Conservation (phyloP, 2,113 vertebrate genomes). For the Otolemur garnettii region DNA sequence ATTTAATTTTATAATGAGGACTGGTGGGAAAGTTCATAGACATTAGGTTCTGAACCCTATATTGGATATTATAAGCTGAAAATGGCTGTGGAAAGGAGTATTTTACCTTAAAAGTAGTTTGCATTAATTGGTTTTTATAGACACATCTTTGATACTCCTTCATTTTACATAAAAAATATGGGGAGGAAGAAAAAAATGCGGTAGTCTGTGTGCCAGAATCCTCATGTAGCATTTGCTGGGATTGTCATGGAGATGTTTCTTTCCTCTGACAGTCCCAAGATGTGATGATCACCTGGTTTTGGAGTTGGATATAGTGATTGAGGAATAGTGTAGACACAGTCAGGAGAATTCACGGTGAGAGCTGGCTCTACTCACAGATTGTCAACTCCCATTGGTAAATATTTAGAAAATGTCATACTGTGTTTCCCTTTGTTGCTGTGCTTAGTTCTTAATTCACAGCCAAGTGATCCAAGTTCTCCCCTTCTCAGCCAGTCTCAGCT, state of each 20-base stretch:
- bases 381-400: conserved; percentile 73
- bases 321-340: not conserved
- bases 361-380: conserved; percentile 50
- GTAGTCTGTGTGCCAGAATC: not conserved
- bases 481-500: conserved; percentile 58
- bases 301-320: conserved; percentile 30
- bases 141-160: not conserved
- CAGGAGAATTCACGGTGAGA: conserved; percentile 46
- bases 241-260: conserved; percentile 23
- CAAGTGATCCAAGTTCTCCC: conserved; percentile 44
- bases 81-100: not conserved
- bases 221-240: not conserved
- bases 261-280: conserved; percentile 27
- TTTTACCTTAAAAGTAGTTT: conserved; percentile 56
- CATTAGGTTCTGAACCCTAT: conserved; percentile 9
- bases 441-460: conserved; percentile 77
- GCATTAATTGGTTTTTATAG: not conserved
- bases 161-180: not conserved
- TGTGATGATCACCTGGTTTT: conserved; percentile 2
- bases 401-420: conserved; percentile 73
- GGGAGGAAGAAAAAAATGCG: not conserved
- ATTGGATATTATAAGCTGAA: not conserved
- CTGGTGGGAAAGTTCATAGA: not conserved
- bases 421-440: conserved; percentile 66
- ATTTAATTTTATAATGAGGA: conserved; percentile 64